These are phyloP conservation scores for Acronicta psi DNA, from an alignment of 2,888 invertebrate species.

Conservation along the genomic window DNA sequence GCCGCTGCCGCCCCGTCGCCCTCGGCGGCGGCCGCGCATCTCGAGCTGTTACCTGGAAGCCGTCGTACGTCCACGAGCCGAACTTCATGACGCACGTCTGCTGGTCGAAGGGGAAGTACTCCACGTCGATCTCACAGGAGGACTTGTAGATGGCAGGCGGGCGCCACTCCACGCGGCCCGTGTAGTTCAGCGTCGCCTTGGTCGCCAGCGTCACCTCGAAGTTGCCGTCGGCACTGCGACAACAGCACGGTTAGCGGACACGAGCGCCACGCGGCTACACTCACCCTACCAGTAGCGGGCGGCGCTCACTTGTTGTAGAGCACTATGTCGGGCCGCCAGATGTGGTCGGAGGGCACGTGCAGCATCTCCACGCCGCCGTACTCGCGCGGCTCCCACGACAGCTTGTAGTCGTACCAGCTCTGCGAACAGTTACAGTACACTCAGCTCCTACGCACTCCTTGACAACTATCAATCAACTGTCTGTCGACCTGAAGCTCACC, in stretches of 20 bases:
- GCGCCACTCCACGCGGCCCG: slow-evolving; percentile 97
- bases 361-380: slow-evolving; percentile 98
- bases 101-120: slow-evolving; percentile 97
- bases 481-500: slow-evolving; percentile 62
- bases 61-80: slow-evolving; percentile 98
- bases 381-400: slow-evolving; percentile 98
- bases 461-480: too few species aligned
- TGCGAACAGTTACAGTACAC: slow-evolving; percentile 70
- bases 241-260: slow-evolving; percentile 13
- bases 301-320: slow-evolving; percentile 96
- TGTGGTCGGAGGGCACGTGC: slow-evolving; percentile 98
- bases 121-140: slow-evolving; percentile 97
- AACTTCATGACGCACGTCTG: slow-evolving; percentile 98
- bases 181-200: slow-evolving; percentile 96
- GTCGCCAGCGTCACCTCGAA: slow-evolving; percentile 97
- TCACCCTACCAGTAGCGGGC: not conserved
- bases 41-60: slow-evolving; percentile 92
- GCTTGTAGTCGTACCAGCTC: slow-evolving; percentile 98
- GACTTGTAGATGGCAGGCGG: slow-evolving; percentile 99
- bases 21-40: not conserved
- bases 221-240: slow-evolving; percentile 95
- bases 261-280: not conserved
- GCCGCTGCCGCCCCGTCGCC: not conserved
- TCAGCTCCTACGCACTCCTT: not conserved
- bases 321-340: slow-evolving; percentile 98